Evolutionary conservation across 2,797 vertebrate genomes (phyloP).

Genomic region (Periophthalmus magnuspinnatus): DNA sequence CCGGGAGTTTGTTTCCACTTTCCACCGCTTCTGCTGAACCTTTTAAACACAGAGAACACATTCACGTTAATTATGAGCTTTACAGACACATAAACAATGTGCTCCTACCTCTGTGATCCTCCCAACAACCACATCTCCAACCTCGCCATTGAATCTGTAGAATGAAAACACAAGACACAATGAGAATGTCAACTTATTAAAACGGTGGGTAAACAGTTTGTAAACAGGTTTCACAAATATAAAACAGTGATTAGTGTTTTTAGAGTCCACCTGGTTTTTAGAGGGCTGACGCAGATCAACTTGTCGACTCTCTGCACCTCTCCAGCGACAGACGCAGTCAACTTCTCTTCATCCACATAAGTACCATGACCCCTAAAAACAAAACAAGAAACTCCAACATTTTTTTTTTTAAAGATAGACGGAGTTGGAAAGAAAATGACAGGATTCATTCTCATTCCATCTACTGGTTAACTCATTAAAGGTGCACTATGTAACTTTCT

Average conservation of each 20-base stretch:
- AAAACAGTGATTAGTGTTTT: neutral
- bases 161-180: conserved; percentile 6
- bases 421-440: no score
- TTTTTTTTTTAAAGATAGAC: neutral
- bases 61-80: neutral
- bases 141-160: conserved; percentile 92
- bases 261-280: conserved; percentile 83
- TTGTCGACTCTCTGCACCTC: conserved; percentile 96
- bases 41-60: conserved; percentile 42
- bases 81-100: neutral
- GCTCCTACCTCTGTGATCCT: conserved; percentile 90
- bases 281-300: conserved; percentile 90
- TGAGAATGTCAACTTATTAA: neutral
- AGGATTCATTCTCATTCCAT: no score
- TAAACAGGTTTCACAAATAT: neutral
- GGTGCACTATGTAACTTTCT: neutral
- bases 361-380: conserved; percentile 90
- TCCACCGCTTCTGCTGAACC: conserved; percentile 99
- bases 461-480: neutral
- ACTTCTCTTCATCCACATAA: conserved; percentile 91
- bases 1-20: conserved; percentile 93
- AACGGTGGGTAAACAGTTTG: neutral
- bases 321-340: conserved; percentile 96
- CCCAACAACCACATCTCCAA: conserved; percentile 97
- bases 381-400: neutral